These are phyloP conservation scores for Hecatera dysodea DNA, from an alignment of 2,888 invertebrate genomes.

Conservation along the genomic window DNA sequence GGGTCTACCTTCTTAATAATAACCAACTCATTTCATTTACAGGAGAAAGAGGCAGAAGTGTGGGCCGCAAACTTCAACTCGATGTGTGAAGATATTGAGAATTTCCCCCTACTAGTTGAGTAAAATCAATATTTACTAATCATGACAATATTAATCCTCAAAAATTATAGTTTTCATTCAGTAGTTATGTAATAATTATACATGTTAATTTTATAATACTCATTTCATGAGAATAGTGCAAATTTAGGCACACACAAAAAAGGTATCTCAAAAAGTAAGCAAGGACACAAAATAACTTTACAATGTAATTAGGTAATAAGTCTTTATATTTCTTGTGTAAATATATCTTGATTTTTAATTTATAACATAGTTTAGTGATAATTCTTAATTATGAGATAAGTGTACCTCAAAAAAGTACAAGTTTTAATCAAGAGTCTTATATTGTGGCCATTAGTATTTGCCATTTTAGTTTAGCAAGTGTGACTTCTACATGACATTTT, in stretches of 20 bases:
- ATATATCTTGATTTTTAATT: constrained; percentile 55
- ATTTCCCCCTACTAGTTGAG: constrained; percentile 85
- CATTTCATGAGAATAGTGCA: constrained; percentile 26
- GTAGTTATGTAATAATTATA: constrained; percentile 40
- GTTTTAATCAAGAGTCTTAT: constrained; percentile 46
- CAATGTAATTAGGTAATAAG: constrained; percentile 5
- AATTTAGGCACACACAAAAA: constrained; percentile 9
- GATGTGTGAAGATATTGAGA: constrained; percentile 91
- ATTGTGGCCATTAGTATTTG: constrained; percentile 67
- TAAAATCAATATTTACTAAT: constrained; percentile 62
- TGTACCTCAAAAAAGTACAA: constrained; percentile 47
- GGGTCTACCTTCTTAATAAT: not conserved
- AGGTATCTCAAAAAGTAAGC: not conserved
- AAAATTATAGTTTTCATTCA: constrained; percentile 13
- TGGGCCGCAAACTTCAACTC: constrained; percentile 91
- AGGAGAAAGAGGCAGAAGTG: constrained; percentile 88
- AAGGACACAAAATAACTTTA: constrained; percentile 5
- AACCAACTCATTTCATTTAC: constrained; percentile 62
- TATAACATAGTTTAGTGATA: constrained; percentile 30
- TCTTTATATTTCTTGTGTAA: constrained; percentile 43
- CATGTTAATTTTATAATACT: constrained; percentile 41
- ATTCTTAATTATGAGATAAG: constrained; percentile 30
- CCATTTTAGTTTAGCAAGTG: constrained; percentile 65
- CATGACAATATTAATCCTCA: constrained; percentile 49
- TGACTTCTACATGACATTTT: constrained; percentile 27